phyloP scores from a whole-genome alignment of 2,797 vertebrate genomes.

The Kryptolebias ocellatus region DNA sequence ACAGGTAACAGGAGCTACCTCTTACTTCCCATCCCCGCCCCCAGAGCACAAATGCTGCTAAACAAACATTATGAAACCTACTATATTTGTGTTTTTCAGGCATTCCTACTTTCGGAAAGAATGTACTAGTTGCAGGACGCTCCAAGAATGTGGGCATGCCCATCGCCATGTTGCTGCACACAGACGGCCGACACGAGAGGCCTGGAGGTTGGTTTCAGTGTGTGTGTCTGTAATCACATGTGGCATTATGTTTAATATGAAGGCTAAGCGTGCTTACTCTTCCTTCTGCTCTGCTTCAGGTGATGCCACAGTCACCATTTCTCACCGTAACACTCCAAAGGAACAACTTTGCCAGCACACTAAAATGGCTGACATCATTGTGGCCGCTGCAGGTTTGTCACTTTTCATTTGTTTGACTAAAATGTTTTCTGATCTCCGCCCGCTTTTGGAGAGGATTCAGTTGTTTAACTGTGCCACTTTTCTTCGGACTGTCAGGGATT shows the following conservation, averaged over 20 bases:
- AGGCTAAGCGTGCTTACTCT: not conserved
- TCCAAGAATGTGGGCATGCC: slow-evolving; percentile 99
- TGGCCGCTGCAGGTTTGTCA: slow-evolving; percentile 90
- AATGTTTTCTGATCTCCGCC: not conserved
- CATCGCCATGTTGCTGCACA: slow-evolving; percentile 96
- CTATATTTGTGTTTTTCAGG: slow-evolving; percentile 69
- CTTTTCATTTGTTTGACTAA: not conserved
- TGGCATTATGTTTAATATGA: not conserved
- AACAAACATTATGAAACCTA: not conserved
- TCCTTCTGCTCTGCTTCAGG: slow-evolving; percentile 74
- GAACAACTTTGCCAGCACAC: slow-evolving; percentile 94
- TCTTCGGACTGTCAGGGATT: slow-evolving; percentile 82
- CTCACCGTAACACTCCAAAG: slow-evolving; percentile 95
- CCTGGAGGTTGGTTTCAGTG: slow-evolving; percentile 86
- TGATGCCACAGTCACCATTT: slow-evolving; percentile 96
- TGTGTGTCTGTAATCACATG: not conserved
- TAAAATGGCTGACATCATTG: slow-evolving; percentile 91
- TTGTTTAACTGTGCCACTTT: not conserved
- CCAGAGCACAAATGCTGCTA: not conserved
- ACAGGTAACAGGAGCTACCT: slow-evolving; percentile 80
- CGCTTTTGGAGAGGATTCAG: not conserved
- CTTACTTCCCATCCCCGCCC: not conserved
- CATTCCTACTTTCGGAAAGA: slow-evolving; percentile 94
- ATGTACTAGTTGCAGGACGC: slow-evolving; percentile 94
- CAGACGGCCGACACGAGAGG: slow-evolving; percentile 91